Base-by-base conservation (phyloP, 1,140 invertebrate genomes). In the Aphidius gifuensis region DNA sequence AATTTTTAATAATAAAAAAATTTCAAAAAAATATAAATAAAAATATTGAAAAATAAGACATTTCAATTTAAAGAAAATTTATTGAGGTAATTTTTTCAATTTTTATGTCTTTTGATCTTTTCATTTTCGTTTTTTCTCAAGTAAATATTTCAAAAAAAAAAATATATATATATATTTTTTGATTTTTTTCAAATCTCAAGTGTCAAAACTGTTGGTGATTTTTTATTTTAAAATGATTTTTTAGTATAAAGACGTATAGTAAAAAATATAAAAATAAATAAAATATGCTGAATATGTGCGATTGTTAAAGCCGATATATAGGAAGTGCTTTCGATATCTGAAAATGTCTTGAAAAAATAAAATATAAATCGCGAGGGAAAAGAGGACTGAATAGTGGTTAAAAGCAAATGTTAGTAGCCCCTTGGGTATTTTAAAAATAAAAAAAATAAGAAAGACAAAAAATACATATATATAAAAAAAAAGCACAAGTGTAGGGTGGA, bases 401-500 rank as follows among this genome's bases (percentile, higher is more conserved):
- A 60, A 53, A 51, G 60, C 53, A 46, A 7, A 62, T 32, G 60
- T 62, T 45, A 39, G 44, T 53, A 46, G 48, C 38, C 32, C 42
- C n/a, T 42, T 40, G 50, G 16, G n/a, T 48, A 58, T 66, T 48
- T 55, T 63, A 47, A 54, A 44, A 48, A 23, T 8, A 44, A 23
- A 63, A 55, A 55, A 43, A 47, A 60, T 23, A 47, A 59, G 38
- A 56, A 58, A 50, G 8, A 40, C 39, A 51, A 62, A 48, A 23
- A 51, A 51, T 45, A 64, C 9, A 8, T 55, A 45, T 46, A 44
- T 16, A 47, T 45, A 55, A 42, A 50, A 23, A 38, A 9, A 42
- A 45, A 40, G 32, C 7, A 9, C 6, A 45, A 66, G 55, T 9
- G 3, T 44, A 38, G 23, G 32, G 21, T 51, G 44, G 49, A 66